Evolutionary conservation across 1,140 invertebrate species (phyloP).

Genomic region (Stenopsyche tienmushanensis): DNA sequence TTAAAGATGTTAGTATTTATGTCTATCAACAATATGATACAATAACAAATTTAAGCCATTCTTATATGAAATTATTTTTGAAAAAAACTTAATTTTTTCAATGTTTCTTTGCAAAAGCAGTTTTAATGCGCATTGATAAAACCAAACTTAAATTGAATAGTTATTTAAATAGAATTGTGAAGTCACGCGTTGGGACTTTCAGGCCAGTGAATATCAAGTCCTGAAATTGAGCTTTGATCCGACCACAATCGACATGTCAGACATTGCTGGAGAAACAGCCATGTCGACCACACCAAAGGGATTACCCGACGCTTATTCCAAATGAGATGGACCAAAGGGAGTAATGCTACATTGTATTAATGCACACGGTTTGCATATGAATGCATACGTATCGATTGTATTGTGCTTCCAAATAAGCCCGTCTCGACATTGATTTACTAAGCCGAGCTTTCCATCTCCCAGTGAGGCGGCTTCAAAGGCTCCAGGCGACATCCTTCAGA

Average conservation of each 20-base stretch:
- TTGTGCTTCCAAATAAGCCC: neutral
- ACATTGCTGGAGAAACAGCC: neutral
- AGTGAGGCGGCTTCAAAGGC: neutral
- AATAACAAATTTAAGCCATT: no score
- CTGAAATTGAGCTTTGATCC: constrained; percentile 5
- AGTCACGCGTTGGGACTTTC: no score
- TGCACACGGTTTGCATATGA: neutral
- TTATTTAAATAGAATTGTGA: no score
- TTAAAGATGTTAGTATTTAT: no score
- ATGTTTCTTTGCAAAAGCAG: no score
- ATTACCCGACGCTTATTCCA: constrained; percentile 6
- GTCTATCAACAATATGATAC: no score
- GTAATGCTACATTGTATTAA: neutral
- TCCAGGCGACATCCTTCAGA: no score
- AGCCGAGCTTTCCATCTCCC: neutral
- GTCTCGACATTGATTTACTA: neutral
- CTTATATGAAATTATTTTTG: no score
- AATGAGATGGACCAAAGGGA: neutral
- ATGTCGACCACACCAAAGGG: neutral
- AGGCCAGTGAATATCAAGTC: neutral
- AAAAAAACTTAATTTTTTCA: no score
- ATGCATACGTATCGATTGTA: neutral
- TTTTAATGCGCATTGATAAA: no score
- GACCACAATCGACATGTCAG: constrained; percentile 11
- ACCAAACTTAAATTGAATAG: no score